Evolutionary conservation across 2,113 vertebrate genomes (phyloP), one percentile per base, ranked within the genome.

Genomic region (Antechinus stuartii): DNA sequence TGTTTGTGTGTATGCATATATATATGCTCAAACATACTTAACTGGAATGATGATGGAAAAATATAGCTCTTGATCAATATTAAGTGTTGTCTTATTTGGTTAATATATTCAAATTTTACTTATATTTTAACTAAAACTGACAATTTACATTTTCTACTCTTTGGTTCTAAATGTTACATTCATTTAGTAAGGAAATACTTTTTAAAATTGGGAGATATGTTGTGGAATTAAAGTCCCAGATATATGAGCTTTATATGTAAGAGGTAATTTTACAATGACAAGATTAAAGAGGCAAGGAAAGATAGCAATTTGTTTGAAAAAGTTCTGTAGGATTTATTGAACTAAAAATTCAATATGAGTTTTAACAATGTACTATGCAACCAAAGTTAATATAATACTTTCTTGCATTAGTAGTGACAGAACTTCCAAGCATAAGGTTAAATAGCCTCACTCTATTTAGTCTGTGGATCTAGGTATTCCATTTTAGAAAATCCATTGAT

Each of bases 101-200:
- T 55, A 92, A 49, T 89, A 27, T 50, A 92, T 90, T 93, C 54
- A 91, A 26, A 90, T n/a, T 95, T 91, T 54, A 89, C 91, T 95
- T 91, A 42, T 0, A 94, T 49, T 49, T 49, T 24, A 30, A 93
- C 46, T 61, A 92, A 95, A 96, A 90, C 89, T 90, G 7, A 68
- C 12, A 95, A 54, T 95, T 95, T 27, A 96, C 90, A 91, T 2
- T 90, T 47, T 93, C 27, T 93, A 30, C 96, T 93, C 42, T 53
- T 94, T 46, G 96, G 53, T 56, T 35, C 95, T 50, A 96, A 97
- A 94, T 23, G 22, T n/a, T 22, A 76, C 35, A 76, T 22, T 76
- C 5, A 76, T 42, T 42, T 76, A n/a, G 24, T 92, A 90, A 2
- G 90, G 25, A 96, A 68, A 95, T 46, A 90, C 4, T 47, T 0